A percentile compares a stretch with the other conserved stretches of the same genome.
phyloP scores from a whole-genome alignment of 2,888 invertebrate species.

The Agrotis clavis region DNA sequence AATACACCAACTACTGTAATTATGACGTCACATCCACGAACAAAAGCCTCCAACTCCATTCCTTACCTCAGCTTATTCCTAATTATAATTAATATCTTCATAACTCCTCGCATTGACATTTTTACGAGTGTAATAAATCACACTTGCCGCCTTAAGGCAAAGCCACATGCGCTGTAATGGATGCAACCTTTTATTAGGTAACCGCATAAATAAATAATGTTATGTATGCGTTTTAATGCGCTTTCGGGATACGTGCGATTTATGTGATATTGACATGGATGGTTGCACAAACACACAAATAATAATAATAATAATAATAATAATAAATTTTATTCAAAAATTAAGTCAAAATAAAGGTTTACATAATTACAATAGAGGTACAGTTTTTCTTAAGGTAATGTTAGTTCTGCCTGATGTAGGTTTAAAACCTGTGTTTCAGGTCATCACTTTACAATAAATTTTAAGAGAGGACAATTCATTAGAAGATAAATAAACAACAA shows the following conservation, averaged over 20 bases:
- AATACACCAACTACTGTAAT: neutral
- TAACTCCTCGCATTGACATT: constrained; percentile 44
- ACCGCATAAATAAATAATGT: constrained; percentile 49
- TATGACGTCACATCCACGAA: constrained; percentile 16
- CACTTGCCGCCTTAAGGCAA: constrained; percentile 28
- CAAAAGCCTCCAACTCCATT: neutral
- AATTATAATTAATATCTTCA: constrained; percentile 46
- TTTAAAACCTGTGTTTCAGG: no score
- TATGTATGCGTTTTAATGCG: constrained; percentile 39
- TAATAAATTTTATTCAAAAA: no score
- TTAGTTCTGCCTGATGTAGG: no score
- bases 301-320: no score
- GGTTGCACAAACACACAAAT: constrained; percentile 17
- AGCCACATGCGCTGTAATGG: constrained; percentile 31
- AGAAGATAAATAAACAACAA: no score
- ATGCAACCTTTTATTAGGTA: constrained; percentile 47
- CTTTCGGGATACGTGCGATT: constrained; percentile 25
- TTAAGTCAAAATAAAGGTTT: no score
- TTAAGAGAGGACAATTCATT: no score
- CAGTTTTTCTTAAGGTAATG: no score
- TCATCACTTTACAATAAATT: no score
- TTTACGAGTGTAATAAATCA: constrained; percentile 55
- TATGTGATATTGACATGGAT: constrained; percentile 3
- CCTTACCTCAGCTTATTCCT: constrained; percentile 6
- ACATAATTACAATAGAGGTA: no score